Base-by-base conservation (phyloP, 2,888 invertebrate species). In the Orthosia gothica region DNA sequence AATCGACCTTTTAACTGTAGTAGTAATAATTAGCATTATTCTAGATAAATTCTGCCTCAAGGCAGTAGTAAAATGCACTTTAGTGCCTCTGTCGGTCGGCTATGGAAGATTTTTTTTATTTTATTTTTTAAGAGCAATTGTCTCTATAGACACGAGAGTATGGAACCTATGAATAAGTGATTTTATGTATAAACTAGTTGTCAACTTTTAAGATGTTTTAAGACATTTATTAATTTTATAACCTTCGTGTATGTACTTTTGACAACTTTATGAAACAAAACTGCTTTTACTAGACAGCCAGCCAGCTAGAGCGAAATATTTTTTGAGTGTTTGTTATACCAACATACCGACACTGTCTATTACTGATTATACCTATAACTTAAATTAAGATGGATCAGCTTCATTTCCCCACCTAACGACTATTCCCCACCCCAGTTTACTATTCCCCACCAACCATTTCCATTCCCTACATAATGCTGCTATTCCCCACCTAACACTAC, bases 131-230 rank as follows among this genome's bases (percentile, higher is more conserved):
- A 23, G 23, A 55, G 13, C 23, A 55, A 23, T 55, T 58, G 32
- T 58, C 4, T 13, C 58, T 9, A n/a, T 32, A 5, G 58, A n/a
- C 32, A n/a, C 32, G 4, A 58, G 16, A 58, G 23, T 49, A 54
- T 52, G 47, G 13, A 59, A 59, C 9, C 16, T 67, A 52, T 47
- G 18, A 47, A 49, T 70, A 32, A 70, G 50, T 59, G 18, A 58
- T 40, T 58, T 59, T n/a, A 55, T n/a, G 32, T n/a, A 12, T 12
- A 5, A 32, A 13, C 15, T 20, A 20, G 4, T 20, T 20, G 40
- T 40, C 9, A 1, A 40, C 7, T 9, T 40, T 40, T 40, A 40
- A 40, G 40, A 1, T 40, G 40, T 7, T 9, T 40, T 40, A 40
- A 40, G 9, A 40, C 32, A 32, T 32, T 40, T 40, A 40, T 40